Conservation (phyloP, 2,113 vertebrate genomes). For the Bufo bufo region DNA sequence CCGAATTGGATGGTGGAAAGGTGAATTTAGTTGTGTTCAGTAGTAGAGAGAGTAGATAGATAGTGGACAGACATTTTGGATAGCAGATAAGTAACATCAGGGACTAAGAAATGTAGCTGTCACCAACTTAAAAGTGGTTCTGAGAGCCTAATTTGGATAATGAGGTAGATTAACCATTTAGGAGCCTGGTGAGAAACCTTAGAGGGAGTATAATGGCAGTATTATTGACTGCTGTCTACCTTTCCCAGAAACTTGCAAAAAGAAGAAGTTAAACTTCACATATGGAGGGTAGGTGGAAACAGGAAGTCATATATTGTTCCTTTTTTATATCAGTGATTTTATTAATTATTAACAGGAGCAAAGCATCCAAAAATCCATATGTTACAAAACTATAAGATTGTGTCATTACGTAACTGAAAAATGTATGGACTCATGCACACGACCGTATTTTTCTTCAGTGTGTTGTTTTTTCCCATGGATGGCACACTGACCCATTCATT, state of each 20-base stretch:
- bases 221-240: neutral
- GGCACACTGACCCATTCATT: no score
- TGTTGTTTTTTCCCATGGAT: no score
- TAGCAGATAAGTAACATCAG: no score
- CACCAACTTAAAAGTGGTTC: no score
- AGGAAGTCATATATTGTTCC: neutral
- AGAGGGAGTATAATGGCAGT: neutral
- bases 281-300: neutral
- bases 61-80: no score
- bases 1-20: no score
- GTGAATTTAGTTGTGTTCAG: no score
- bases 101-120: no score
- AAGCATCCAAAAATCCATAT: neutral
- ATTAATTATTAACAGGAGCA: neutral
- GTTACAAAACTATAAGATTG: neutral
- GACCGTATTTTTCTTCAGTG: no score
- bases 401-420: neutral
- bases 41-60: no score
- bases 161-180: neutral
- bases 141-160: no score
- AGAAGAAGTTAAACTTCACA: neutral
- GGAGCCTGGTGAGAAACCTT: neutral
- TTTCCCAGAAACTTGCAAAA: neutral
- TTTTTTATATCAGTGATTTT: neutral
- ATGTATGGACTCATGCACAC: no score